Base-by-base conservation (phyloP, 1,140 invertebrate species). In the Drosophila kepulauana region DNA sequence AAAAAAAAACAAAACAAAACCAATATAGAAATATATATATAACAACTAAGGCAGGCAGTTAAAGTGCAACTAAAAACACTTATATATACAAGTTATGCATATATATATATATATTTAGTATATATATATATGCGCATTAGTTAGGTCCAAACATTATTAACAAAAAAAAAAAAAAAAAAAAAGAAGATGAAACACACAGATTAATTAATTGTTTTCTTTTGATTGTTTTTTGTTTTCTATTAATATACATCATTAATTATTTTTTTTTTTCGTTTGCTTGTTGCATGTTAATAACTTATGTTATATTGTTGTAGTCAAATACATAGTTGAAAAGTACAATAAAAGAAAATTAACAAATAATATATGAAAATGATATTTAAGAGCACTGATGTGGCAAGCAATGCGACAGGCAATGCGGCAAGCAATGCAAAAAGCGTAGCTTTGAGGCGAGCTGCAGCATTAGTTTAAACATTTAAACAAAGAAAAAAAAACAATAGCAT, bases 31-130 rank as follows among this genome's bases (percentile, higher is more conserved):
- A 57, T 56, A 57, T 56, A 57, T 56, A 57, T 56, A 16, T 54
- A 45, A 66, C 49, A 58, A 68, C 49, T 43, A 70, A 75, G 58
- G 54, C 67, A 69, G 71, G 71, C 71, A 75, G 67, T 70, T 64
- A 63, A 70, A 75, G 59, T 75, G 72, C 66, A 75, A 75, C 67
- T 75, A 70, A 65, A 74, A 79, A 76, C 33, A 33, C 67, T 64
- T 74, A 73, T 61, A 70, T 28, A 69, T 45, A 46, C 57, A 69
- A 64, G 20, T 61, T 68, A 70, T 73, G 49, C 56, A 66, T 38
- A 61, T 45, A 68, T 59, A 59, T 57, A 57, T 65, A 72, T 66
- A 25, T 51, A 43, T 51, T 72, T 62, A 62, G 56, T 71, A 72
- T 58, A 65, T 66, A 62, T 54, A 57, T 64, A 65, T 63, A 72